Evolutionary conservation across 1,140 invertebrate species (phyloP).

Genomic region (Hermatobates lingyangjiaoensis): DNA sequence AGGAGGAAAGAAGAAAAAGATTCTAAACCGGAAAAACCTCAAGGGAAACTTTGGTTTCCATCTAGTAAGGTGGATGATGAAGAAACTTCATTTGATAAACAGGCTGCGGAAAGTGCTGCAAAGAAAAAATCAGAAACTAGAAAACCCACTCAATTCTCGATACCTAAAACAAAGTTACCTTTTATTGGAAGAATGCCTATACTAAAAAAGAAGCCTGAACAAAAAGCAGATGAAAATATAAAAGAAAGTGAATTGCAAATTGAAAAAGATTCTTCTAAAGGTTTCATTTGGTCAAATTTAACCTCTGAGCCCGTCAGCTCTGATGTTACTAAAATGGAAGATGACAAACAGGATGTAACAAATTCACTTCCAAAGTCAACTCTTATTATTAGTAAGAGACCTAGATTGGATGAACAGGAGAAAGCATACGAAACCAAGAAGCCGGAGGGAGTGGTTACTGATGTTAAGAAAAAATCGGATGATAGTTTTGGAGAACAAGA

Average conservation of each 20-base stretch:
- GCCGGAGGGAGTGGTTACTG: not conserved
- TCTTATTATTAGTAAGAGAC: constrained; percentile 7
- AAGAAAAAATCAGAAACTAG: constrained; percentile 12
- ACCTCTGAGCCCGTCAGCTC: not conserved
- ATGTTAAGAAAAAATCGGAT: not conserved
- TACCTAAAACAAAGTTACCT: constrained; percentile 33
- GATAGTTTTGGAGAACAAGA: constrained; percentile 10
- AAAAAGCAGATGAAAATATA: constrained; percentile 7
- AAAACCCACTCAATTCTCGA: constrained; percentile 9
- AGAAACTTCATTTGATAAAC: constrained; percentile 24
- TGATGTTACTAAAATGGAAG: not conserved
- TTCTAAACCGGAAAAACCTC: constrained; percentile 17
- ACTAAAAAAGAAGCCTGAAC: constrained; percentile 37
- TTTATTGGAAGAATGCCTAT: constrained; percentile 48
- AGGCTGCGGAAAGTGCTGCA: constrained; percentile 23
- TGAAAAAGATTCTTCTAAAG: not conserved
- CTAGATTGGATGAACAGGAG: not conserved
- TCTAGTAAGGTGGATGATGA: constrained; percentile 8
- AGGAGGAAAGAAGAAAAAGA: constrained; percentile 15
- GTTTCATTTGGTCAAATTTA: not conserved
- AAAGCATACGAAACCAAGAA: not conserved
- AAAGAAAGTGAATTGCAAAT: constrained; percentile 1
- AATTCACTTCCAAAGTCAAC: constrained; percentile 2
- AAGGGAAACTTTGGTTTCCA: not conserved
- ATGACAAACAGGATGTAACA: not conserved